Percentiles rank a stretch among this genome's conserved stretches.
phyloP scores from a whole-genome alignment of 1,140 invertebrate species.

The Trissolcus basalis region DNA sequence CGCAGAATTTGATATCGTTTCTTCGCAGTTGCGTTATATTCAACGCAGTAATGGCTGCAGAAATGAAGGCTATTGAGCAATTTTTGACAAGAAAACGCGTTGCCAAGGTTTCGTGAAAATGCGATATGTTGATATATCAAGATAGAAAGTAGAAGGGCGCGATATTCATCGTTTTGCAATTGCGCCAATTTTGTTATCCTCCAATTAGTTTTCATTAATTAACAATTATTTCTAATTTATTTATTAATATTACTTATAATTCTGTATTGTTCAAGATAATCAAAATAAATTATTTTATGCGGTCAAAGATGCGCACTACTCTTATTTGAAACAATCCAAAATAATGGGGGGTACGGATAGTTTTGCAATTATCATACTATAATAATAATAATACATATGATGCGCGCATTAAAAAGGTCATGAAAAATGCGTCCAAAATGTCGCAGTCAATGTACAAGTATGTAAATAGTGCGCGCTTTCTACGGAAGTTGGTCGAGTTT shows the following conservation, averaged over 20 bases:
- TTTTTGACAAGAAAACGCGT: conserved; percentile 49
- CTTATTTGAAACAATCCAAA: no score
- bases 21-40: conserved; percentile 20
- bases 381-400: no score
- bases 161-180: conserved; percentile 10
- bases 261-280: no score
- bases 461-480: conserved; percentile 65
- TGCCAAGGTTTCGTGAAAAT: conserved; percentile 48
- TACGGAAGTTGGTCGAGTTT: conserved; percentile 61
- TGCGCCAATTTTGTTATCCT: no score
- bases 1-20: conserved; percentile 46
- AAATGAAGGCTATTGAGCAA: conserved; percentile 40
- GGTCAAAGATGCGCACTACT: no score
- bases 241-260: no score
- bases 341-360: no score
- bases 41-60: conserved; percentile 25
- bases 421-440: not conserved
- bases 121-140: conserved; percentile 22
- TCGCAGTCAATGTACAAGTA: conserved; percentile 59
- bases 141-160: conserved; percentile 44
- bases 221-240: no score
- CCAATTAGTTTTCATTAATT: no score
- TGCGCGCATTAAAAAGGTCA: no score
- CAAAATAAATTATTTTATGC: no score
- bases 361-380: no score